These are phyloP conservation scores for Actenoides lindsayi DNA, from an alignment of 2,113 vertebrate species.

Conservation along the genomic window DNA sequence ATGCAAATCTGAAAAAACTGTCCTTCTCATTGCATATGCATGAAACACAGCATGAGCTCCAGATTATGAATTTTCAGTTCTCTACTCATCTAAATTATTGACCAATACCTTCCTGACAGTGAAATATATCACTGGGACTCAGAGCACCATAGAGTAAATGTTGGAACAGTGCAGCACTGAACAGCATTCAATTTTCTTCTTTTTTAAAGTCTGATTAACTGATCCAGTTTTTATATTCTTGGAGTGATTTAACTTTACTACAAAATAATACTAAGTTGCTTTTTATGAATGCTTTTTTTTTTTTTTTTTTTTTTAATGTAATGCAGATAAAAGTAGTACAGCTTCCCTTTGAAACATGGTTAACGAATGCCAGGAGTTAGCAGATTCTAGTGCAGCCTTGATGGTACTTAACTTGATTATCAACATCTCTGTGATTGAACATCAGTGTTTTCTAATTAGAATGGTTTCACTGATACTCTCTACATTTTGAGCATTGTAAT, in stretches of 20 bases:
- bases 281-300: not conserved
- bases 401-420: not conserved
- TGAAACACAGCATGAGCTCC: not conserved
- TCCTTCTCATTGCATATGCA: not conserved
- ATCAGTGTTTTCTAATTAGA: not conserved
- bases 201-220: not conserved
- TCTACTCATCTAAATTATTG: not conserved
- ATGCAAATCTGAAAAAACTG: not conserved
- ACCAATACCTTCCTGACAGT: not conserved
- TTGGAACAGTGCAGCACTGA: not conserved
- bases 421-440: not conserved
- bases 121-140: not conserved
- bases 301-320: not conserved
- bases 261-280: not conserved
- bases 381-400: not conserved
- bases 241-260: not conserved
- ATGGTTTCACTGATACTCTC: not conserved
- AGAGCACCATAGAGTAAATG: not conserved
- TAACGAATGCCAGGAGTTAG: not conserved
- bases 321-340: not conserved
- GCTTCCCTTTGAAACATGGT: not conserved
- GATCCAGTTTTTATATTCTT: not conserved
- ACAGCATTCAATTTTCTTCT: not conserved
- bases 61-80: not conserved
- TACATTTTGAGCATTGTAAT: not conserved